A percentile compares a stretch with the other conserved stretches of the same genome.
These are phyloP conservation scores for Drosophila testacea DNA, from an alignment of 2,888 invertebrate species.

Conservation along the genomic window DNA sequence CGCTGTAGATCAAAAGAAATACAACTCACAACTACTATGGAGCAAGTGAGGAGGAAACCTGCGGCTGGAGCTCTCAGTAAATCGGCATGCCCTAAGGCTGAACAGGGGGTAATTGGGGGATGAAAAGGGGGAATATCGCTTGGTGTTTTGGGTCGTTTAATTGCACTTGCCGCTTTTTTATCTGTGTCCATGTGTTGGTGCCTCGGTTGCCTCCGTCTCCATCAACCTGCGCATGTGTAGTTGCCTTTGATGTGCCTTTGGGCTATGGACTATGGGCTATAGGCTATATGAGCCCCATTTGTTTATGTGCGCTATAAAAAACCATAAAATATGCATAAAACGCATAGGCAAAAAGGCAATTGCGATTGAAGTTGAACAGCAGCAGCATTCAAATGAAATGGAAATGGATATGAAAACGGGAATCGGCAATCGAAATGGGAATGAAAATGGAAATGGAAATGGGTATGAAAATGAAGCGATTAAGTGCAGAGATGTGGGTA, in stretches of 20 bases:
- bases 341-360: conserved; percentile 68
- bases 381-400: conserved; percentile 22
- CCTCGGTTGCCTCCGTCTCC: conserved; percentile 11
- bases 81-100: not conserved
- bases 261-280: conserved; percentile 15
- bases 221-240: conserved; percentile 53
- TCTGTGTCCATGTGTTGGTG: conserved; percentile 30
- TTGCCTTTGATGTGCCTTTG: conserved; percentile 57
- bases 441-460: conserved; percentile 2
- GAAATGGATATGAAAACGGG: conserved; percentile 12
- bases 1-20: conserved; percentile 73
- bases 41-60: conserved; percentile 18
- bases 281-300: conserved; percentile 49
- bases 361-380: conserved; percentile 68
- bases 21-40: conserved; percentile 4
- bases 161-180: conserved; percentile 73
- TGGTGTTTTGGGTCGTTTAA: conserved; percentile 63
- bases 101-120: not conserved
- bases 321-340: conserved; percentile 79
- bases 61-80: conserved; percentile 16
- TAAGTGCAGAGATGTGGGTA: conserved; percentile 30
- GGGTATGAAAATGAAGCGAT: conserved; percentile 48
- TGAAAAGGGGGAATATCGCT: conserved; percentile 1
- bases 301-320: conserved; percentile 75
- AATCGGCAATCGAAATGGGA: conserved; percentile 3